phyloP scores from a whole-genome alignment of 2,888 invertebrate species.

The Chrysotoxum bicinctum region DNA sequence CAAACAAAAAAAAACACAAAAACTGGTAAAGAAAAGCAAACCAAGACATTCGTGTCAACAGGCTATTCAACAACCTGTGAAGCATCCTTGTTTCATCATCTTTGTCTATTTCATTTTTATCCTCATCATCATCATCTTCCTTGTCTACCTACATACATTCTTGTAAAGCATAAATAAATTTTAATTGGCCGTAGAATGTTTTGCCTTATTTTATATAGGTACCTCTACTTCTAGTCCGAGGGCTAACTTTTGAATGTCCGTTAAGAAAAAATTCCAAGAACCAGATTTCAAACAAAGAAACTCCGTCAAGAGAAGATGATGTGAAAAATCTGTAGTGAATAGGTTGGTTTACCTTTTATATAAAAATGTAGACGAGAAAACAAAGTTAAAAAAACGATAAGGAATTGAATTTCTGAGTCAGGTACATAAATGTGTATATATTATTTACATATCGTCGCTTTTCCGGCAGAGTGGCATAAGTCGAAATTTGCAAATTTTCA shows the following conservation, averaged over 20 bases:
- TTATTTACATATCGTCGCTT: too few relatives aligned
- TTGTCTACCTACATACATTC: slow-evolving; percentile 1
- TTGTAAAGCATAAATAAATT: slow-evolving; percentile 5
- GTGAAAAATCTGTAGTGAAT: slow-evolving; percentile 17
- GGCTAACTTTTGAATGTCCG: slow-evolving; percentile 30
- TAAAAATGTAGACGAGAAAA: slow-evolving; percentile 1
- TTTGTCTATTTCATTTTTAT: slow-evolving; percentile 17
- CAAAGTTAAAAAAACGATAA: slow-evolving; percentile 7
- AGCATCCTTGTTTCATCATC: slow-evolving; percentile 34
- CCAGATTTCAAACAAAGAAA: slow-evolving; percentile 69
- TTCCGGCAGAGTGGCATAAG: too few relatives aligned
- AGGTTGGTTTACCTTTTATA: not conserved
- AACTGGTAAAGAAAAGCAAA: not conserved
- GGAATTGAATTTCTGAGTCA: slow-evolving; percentile 45
- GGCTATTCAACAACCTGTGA: slow-evolving; percentile 44
- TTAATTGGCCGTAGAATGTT: slow-evolving; percentile 9
- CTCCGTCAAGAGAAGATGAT: slow-evolving; percentile 29
- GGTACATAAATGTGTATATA: slow-evolving; percentile 2
- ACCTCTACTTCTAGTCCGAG: not conserved
- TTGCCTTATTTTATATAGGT: not conserved
- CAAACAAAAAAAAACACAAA: not conserved
- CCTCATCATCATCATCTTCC: slow-evolving; percentile 15
- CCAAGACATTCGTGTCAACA: slow-evolving; percentile 49
- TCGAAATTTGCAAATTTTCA: too few relatives aligned
- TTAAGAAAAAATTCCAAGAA: slow-evolving; percentile 47